These are phyloP conservation scores for Pogonognathellus flavescens DNA, from an alignment of 1,140 invertebrate genomes.

Conservation along the genomic window DNA sequence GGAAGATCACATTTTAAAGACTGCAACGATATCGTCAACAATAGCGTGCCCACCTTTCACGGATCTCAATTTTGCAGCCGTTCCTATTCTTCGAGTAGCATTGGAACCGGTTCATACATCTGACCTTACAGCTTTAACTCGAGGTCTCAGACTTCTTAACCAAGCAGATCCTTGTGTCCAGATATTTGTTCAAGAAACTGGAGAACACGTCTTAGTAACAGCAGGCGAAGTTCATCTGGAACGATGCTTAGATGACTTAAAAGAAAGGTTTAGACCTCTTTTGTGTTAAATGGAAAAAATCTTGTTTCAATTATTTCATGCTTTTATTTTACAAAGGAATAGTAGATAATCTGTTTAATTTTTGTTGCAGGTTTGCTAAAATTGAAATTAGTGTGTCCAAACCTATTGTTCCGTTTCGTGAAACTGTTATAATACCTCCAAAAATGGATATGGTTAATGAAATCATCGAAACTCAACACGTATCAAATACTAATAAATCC, in stretches of 20 bases:
- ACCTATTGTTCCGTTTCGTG: slow-evolving; percentile 96
- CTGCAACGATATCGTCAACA: slow-evolving; percentile 88
- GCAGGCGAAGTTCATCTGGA: slow-evolving; percentile 98
- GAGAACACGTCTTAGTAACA: slow-evolving; percentile 96
- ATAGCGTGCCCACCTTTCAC: slow-evolving; percentile 90
- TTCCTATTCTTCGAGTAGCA: slow-evolving; percentile 94
- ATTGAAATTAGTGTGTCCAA: slow-evolving; percentile 90
- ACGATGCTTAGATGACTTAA: slow-evolving; percentile 90
- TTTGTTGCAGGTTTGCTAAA: slow-evolving; percentile 81
- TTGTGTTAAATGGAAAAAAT: too few relatives aligned
- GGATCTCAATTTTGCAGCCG: slow-evolving; percentile 83
- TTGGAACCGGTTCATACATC: slow-evolving; percentile 89
- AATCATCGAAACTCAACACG: slow-evolving; percentile 76
- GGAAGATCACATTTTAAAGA: slow-evolving; percentile 89
- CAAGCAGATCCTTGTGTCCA: slow-evolving; percentile 95
- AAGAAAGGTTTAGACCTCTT: slow-evolving; percentile 71
- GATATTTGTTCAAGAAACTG: slow-evolving; percentile 91
- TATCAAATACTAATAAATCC: slow-evolving; percentile 69
- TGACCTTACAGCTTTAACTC: slow-evolving; percentile 85
- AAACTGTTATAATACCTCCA: slow-evolving; percentile 89
- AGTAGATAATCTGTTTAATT: too few relatives aligned
- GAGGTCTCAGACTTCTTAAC: slow-evolving; percentile 85
- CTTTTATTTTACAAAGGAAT: too few relatives aligned
- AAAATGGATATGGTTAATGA: slow-evolving; percentile 92
- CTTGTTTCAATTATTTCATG: too few relatives aligned